phyloP scores from a whole-genome alignment of 2,113 vertebrate species.

The Mobula hypostoma region DNA sequence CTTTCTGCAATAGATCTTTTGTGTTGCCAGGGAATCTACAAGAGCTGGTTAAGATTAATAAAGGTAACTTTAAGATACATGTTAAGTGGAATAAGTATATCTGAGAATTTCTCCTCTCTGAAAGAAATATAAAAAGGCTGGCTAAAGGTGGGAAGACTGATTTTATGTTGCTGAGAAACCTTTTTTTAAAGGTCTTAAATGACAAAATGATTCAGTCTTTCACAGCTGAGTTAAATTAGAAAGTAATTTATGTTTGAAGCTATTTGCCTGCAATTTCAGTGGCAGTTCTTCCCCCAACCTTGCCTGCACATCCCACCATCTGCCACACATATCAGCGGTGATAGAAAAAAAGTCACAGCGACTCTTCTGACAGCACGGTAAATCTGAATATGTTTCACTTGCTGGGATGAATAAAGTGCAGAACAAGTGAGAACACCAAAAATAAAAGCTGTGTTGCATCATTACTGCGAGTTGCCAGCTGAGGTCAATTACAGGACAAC shows the following conservation, averaged over 20 bases:
- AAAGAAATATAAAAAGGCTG: neutral
- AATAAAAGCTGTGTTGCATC: neutral
- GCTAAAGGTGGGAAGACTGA: neutral
- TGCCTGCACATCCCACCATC: neutral
- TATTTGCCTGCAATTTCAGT: neutral
- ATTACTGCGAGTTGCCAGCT: neutral
- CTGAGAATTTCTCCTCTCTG: neutral
- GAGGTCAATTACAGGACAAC: constrained; percentile 27
- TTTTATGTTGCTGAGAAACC: neutral
- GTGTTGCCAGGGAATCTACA: neutral
- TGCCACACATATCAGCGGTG: neutral
- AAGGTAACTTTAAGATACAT: neutral
- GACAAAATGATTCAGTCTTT: neutral
- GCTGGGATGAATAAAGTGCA: neutral
- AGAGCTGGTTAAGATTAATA: neutral
- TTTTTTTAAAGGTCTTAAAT: neutral
- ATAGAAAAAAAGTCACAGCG: neutral
- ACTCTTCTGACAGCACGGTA: neutral
- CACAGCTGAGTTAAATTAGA: neutral
- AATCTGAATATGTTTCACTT: neutral
- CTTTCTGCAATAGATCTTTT: neutral
- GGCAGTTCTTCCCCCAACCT: neutral
- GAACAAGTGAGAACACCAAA: neutral
- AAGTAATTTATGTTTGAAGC: neutral
- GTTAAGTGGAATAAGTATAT: neutral